Base-by-base conservation (phyloP, 1,140 invertebrate species). In the Drosophila leontia region DNA sequence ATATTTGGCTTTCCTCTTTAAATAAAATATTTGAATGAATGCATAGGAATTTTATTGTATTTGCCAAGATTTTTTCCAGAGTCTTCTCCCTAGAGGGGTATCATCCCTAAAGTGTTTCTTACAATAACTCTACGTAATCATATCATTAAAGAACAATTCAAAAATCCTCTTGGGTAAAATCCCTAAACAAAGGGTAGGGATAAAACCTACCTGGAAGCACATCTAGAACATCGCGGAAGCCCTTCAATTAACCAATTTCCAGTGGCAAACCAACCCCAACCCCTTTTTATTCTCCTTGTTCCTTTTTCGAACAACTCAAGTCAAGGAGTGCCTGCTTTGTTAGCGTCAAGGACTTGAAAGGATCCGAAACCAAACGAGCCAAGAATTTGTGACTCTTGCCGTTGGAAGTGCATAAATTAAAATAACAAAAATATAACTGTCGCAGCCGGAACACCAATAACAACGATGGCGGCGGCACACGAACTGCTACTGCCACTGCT, bases 381-480 rank as follows among this genome's bases (percentile, higher is more conserved):
- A 35, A 61, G 29, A 74, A 48, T 15, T 61, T 64, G 39, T 61
- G 39, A 61, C 62, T 64, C 17, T 50, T 53, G 41, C 19, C 68
- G 23, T 51, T 29, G 68, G 39, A 19, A 74, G 57, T 60, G 68
- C 78, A 88, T 83, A 87, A 71, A 88, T 87, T 88, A 83, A 56
- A 83, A 87, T 88, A 87, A 88, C 80, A 87, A 79, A 78, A 77
- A 80, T 84, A 53, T 72, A 68, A 78, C 72, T 64, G 62, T 57
- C n/a, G 75, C 51, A 57, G 72, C 42, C 67, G 65, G 55, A 67
- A 86, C 58, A 69, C 68, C 75, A 75, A 65, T 62, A 78, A 72
- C 62, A 71, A 67, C 75, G 34, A 67, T 47, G 77, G 39, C 62
- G 74, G 35, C 59, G 58, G 63, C 39, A 58, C 55, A 64, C 32